phyloP scores from a whole-genome alignment of 2,888 invertebrate genomes.

The Autographa pulchrina region DNA sequence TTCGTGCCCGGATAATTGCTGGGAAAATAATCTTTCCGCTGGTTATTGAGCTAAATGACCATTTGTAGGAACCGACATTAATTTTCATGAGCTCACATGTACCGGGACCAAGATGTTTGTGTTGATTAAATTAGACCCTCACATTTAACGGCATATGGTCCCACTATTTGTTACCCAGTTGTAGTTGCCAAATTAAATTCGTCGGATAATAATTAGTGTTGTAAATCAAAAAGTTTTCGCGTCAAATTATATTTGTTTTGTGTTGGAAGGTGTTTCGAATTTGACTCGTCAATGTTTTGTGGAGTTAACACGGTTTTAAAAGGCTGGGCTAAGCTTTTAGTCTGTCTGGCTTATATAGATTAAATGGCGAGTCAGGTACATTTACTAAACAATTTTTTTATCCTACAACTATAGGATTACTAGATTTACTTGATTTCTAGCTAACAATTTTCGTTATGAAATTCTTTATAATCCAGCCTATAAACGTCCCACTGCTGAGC shows the following conservation, averaged over 20 bases:
- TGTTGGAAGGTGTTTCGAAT: slow-evolving; percentile 9
- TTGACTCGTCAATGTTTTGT: neutral
- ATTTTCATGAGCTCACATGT: slow-evolving; percentile 66
- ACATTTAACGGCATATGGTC: slow-evolving; percentile 48
- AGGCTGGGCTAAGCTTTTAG: neutral
- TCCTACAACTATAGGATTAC: neutral
- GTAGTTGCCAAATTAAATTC: slow-evolving; percentile 53
- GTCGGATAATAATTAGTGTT: slow-evolving; percentile 49
- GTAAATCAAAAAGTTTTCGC: slow-evolving; percentile 51
- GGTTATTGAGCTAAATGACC: slow-evolving; percentile 70
- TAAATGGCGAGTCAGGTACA: neutral
- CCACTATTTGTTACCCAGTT: slow-evolving; percentile 53
- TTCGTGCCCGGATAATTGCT: slow-evolving; percentile 62
- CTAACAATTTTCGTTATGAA: too few relatives aligned
- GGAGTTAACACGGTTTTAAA: neutral
- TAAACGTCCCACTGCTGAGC: too few relatives aligned
- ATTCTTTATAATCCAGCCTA: too few relatives aligned
- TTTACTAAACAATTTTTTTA: neutral
- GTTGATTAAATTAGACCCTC: slow-evolving; percentile 62
- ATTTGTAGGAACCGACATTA: slow-evolving; percentile 69
- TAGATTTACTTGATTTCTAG: neutral
- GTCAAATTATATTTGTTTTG: slow-evolving; percentile 22
- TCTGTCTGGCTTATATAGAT: neutral
- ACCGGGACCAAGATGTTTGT: slow-evolving; percentile 53
- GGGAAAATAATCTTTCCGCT: slow-evolving; percentile 71